phyloP scores from a whole-genome alignment of 1,140 invertebrate genomes.

The Plodia interpunctella region DNA sequence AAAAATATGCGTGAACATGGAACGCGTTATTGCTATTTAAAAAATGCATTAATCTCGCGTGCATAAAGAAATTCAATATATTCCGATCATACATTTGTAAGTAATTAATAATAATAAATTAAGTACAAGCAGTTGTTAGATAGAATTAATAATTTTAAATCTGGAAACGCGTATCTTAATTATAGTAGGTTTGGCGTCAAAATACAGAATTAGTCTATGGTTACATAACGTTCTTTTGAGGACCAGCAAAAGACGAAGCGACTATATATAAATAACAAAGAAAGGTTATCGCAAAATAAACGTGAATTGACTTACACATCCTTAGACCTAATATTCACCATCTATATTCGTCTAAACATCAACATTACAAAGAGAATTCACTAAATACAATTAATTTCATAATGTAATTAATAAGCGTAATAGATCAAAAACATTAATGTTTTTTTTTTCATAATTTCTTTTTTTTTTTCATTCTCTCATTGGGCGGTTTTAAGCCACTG shows the following conservation, averaged over 20 bases:
- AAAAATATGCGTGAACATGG: background rate
- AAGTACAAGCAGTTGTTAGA: background rate
- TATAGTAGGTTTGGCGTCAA: background rate
- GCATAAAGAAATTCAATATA: no score
- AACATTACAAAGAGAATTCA: slow-evolving; percentile 63
- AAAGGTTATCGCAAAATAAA: slow-evolving; percentile 14
- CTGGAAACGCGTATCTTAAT: background rate
- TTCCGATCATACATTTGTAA: no score
- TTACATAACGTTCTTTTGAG: background rate
- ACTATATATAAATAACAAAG: background rate
- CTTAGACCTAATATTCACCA: slow-evolving; percentile 26
- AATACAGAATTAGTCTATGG: background rate
- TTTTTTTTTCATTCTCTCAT: slow-evolving; percentile 12
- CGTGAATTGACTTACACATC: slow-evolving; percentile 25
- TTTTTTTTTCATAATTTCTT: slow-evolving; percentile 40
- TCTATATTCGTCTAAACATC: slow-evolving; percentile 50
- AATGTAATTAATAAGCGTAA: slow-evolving; percentile 76
- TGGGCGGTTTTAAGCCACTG: slow-evolving; percentile 9
- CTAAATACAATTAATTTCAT: slow-evolving; percentile 59
- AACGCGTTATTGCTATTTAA: background rate
- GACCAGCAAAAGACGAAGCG: background rate
- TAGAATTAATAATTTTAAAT: background rate
- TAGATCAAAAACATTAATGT: slow-evolving; percentile 75
- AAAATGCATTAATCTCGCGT: background rate
- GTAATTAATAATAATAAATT: background rate